Percentiles rank a stretch among this genome's conserved stretches.
These are phyloP conservation scores for Mustela lutreola DNA, from an alignment of 2,113 vertebrate genomes.

Conservation along the genomic window DNA sequence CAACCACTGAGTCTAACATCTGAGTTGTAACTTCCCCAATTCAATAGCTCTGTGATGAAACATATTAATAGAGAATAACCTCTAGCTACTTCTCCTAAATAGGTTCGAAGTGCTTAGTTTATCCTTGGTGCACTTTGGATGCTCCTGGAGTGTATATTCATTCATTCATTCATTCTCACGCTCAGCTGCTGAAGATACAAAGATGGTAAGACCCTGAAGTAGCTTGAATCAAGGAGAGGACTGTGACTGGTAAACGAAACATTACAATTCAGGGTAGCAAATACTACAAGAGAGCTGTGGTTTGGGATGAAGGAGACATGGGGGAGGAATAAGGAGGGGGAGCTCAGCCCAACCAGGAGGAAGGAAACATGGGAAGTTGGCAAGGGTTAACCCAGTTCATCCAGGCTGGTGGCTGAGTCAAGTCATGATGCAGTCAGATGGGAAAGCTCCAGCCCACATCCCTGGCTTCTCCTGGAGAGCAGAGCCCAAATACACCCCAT, in stretches of 20 bases:
- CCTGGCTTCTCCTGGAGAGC: not conserved
- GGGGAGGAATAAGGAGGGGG: not conserved
- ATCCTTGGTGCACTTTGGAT: not conserved
- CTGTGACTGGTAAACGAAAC: not conserved
- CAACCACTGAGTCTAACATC: not conserved
- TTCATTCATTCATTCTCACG: not conserved
- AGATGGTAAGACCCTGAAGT: not conserved
- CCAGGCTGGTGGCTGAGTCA: not conserved
- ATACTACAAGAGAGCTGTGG: not conserved
- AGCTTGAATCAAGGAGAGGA: not conserved
- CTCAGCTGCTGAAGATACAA: not conserved
- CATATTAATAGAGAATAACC: not conserved
- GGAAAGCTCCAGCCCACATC: not conserved
- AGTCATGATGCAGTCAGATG: not conserved
- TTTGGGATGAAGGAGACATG: no score
- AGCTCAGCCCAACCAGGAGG: not conserved
- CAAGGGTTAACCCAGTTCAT: not conserved
- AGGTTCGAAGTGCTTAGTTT: not conserved
- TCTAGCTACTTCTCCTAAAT: not conserved
- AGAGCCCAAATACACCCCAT: not conserved
- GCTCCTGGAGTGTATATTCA: not conserved
- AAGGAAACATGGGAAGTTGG: not conserved
- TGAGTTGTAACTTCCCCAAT: not conserved
- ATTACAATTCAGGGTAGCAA: not conserved
- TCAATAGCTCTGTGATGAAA: not conserved